phyloP scores from a whole-genome alignment of 2,113 vertebrate species.

The Kryptolebias marmoratus region DNA sequence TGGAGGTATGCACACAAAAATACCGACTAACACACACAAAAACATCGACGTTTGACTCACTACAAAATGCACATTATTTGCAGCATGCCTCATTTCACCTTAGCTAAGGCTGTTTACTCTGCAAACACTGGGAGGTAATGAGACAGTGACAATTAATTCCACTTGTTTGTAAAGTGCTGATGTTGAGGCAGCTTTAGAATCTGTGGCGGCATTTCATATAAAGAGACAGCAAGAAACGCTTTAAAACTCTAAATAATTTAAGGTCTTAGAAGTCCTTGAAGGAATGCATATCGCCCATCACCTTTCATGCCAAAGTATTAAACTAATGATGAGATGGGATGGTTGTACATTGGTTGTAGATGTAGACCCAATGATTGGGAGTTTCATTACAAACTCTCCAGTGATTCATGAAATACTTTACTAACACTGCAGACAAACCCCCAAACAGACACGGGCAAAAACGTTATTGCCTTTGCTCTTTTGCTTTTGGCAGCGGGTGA shows the following conservation, averaged over 20 bases:
- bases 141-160: conserved; percentile 60
- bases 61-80: conserved; percentile 57
- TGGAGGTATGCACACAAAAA: background rate
- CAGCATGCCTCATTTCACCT: conserved; percentile 63
- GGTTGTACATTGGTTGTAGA: no score
- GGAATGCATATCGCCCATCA: no score
- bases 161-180: conserved; percentile 54
- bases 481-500: no score
- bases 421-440: no score
- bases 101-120: conserved; percentile 59
- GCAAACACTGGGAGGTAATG: conserved; percentile 62
- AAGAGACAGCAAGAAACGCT: background rate
- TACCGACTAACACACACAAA: conserved; percentile 7
- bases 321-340: no score
- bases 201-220: conserved; percentile 31
- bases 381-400: no score
- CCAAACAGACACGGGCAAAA: no score
- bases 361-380: no score
- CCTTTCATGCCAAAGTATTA: no score
- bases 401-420: no score
- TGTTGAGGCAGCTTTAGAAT: conserved; percentile 27
- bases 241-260: background rate
- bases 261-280: no score
- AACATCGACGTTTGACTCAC: conserved; percentile 22
- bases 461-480: no score